phyloP scores from a whole-genome alignment of 2,797 vertebrate species.

The Oophaga sylvatica region DNA sequence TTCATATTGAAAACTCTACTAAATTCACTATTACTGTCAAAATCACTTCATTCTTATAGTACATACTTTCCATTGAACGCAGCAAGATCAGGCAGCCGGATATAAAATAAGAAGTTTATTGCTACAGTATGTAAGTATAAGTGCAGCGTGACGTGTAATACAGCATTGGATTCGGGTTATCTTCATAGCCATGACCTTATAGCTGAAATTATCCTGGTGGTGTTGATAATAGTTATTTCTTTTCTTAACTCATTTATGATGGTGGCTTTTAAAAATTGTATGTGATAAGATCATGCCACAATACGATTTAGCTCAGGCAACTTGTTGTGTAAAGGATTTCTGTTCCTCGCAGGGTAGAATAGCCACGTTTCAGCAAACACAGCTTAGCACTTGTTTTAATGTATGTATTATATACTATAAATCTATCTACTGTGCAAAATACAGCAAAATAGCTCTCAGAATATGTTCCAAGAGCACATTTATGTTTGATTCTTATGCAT shows the following conservation, averaged over 20 bases:
- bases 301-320: background rate
- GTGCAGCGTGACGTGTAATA: background rate
- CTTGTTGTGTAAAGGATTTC: background rate
- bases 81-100: background rate
- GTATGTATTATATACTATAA: conserved; percentile 14
- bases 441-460: background rate
- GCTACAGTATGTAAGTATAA: conserved; percentile 6
- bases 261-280: background rate
- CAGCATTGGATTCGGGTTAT: conserved; percentile 1
- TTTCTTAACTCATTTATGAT: conserved; percentile 8
- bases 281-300: conserved; percentile 9
- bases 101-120: conserved; percentile 7
- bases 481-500: conserved; percentile 3
- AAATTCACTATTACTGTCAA: background rate
- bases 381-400: conserved; percentile 18
- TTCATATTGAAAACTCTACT: background rate
- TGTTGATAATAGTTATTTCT: background rate
- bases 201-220: background rate
- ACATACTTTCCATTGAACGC: background rate
- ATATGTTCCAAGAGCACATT: conserved; percentile 6
- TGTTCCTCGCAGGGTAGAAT: background rate
- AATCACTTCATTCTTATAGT: background rate
- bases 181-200: conserved; percentile 9
- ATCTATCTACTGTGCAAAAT: conserved; percentile 4
- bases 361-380: background rate